Base-by-base conservation (phyloP, 2,888 invertebrate species). In the Cerceris ruficornis region DNA sequence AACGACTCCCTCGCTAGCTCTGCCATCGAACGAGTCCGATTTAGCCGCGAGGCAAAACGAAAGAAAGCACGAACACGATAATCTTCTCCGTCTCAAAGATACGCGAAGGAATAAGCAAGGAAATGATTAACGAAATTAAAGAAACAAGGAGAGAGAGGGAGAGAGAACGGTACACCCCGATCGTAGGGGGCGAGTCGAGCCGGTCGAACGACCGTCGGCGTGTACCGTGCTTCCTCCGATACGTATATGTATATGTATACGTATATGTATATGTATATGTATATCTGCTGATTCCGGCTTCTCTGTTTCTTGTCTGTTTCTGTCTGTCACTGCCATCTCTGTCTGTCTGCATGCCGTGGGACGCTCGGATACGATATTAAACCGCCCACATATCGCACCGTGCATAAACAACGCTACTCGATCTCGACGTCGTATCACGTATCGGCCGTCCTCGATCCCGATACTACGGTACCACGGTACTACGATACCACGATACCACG, bases 261-360 rank as follows among this genome's bases (percentile, higher is more conserved):
- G 46, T 13, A 46, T 55, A 55, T n/a, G 50, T 50, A 46, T 50
- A 76, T 73, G 77, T 82, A 80, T 74, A 83, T 87, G 85, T 90
- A 88, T 88, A 90, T 91, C 89, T 91, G 91, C 91, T 92, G 91
- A 91, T 92, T 91, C 88, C 90, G 90, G 91, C 91, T 93, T 93
- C 93, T 93, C 93, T 94, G 94, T 94, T 93, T 93, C 93, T 93
- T 93, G 91, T 93, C 91, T 92, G 92, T 92, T 91, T 93, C 93
- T 93, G 92, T 92, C 92, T 93, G 92, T 93, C 93, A 93, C 93
- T 93, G 92, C 93, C 93, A 93, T 93, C 93, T 94, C 92, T 93
- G 92, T 93, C 92, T 93, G 92, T 93, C 93, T 93, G 93, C 94
- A 94, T 94, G 94, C 93, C 93, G 91, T 90, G 91, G 94, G 93